Evolutionary conservation across 2,113 vertebrate genomes (phyloP).

Genomic region (Mesocricetus auratus): DNA sequence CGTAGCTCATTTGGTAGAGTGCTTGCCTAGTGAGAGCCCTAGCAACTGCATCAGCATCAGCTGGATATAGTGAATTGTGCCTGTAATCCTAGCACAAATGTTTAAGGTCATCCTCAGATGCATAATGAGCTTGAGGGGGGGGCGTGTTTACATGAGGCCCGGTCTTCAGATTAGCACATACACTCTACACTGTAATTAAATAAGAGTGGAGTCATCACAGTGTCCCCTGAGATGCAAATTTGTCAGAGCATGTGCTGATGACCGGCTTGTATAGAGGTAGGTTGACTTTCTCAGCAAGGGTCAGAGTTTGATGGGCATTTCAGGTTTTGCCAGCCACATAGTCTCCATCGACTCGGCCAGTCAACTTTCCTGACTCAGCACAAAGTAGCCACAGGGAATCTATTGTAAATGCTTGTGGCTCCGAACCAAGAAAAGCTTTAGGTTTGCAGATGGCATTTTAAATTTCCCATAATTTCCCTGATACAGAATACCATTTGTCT

Average conservation of each 20-base stretch:
- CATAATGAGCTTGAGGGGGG: neutral
- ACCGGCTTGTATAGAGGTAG: neutral
- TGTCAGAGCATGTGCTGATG: neutral
- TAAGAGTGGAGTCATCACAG: too few species aligned
- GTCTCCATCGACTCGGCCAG: neutral
- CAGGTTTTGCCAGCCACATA: neutral
- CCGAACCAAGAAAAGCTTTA: neutral
- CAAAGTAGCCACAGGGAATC: neutral
- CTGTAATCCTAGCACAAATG: neutral
- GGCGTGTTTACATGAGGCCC: neutral
- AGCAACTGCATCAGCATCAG: neutral
- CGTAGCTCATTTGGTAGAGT: neutral
- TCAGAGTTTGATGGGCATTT: neutral
- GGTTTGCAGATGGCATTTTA: neutral
- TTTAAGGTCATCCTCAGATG: neutral
- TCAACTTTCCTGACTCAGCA: neutral
- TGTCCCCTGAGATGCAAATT: too few species aligned
- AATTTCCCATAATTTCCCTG: neutral
- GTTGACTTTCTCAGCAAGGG: neutral
- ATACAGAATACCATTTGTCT: neutral
- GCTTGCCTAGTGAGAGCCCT: neutral
- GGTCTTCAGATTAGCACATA: neutral
- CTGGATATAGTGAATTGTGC: too few species aligned
- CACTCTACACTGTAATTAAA: fast-evolving
- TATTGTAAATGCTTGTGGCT: neutral